These are phyloP conservation scores for Merops nubicus DNA, from an alignment of 2,113 vertebrate species.

Conservation along the genomic window DNA sequence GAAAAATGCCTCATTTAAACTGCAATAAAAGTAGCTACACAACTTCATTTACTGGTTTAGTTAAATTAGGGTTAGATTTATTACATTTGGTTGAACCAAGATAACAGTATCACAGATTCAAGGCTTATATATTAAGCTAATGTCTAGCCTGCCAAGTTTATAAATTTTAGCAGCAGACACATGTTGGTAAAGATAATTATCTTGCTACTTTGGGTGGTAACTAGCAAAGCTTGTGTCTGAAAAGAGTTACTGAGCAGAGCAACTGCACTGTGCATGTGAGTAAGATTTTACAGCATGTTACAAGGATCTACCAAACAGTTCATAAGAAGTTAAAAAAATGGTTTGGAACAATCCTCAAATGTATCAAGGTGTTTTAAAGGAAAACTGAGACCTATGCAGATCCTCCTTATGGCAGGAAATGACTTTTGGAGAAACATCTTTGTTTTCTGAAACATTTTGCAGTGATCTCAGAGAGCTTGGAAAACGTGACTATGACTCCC, in stretches of 20 bases:
- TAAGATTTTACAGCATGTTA: not conserved
- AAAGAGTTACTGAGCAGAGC: not conserved
- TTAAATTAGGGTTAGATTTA: constrained; percentile 14
- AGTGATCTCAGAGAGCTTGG: not conserved
- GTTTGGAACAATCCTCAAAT: not conserved
- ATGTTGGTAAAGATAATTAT: not conserved
- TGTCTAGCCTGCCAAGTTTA: not conserved
- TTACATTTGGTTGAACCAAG: not conserved
- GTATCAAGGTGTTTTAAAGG: not conserved
- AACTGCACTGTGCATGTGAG: not conserved
- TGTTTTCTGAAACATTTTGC: not conserved
- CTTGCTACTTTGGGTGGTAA: not conserved
- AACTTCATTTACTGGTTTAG: constrained; percentile 1
- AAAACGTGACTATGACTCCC: not conserved
- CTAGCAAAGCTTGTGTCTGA: not conserved
- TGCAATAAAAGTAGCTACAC: not conserved
- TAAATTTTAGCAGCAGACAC: not conserved
- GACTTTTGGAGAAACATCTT: not conserved
- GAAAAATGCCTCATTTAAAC: constrained; percentile 32
- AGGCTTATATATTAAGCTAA: not conserved
- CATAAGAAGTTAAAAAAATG: not conserved
- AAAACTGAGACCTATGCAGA: not conserved
- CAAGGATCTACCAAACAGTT: not conserved
- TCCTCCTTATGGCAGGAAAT: not conserved
- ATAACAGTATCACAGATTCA: not conserved